Evolutionary conservation across 2,888 invertebrate genomes (phyloP).

Genomic region (Trissolcus brochymenae): DNA sequence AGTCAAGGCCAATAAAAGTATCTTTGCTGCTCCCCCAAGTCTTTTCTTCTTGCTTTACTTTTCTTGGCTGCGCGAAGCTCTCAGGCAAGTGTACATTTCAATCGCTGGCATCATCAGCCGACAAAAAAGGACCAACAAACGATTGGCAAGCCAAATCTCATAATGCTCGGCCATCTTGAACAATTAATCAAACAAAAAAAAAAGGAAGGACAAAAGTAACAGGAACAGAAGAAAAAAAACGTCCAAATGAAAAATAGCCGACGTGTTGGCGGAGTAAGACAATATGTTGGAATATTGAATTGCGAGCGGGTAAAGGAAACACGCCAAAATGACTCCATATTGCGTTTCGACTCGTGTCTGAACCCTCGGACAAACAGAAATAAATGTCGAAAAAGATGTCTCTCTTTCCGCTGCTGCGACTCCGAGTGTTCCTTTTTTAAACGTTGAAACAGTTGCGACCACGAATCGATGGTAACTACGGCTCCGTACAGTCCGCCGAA

Average conservation of each 20-base stretch:
- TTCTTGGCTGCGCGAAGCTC: conserved; percentile 54
- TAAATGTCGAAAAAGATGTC: conserved; percentile 73
- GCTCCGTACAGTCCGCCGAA: conserved; percentile 73
- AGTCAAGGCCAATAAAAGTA: conserved; percentile 75
- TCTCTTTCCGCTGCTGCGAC: conserved; percentile 65
- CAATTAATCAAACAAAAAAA: not conserved
- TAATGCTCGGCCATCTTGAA: conserved; percentile 1
- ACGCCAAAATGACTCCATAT: conserved; percentile 65
- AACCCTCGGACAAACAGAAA: conserved; percentile 74
- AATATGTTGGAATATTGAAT: conserved; percentile 50
- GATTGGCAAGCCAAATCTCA: conserved; percentile 15
- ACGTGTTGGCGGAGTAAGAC: conserved; percentile 20
- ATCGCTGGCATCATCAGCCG: conserved; percentile 58
- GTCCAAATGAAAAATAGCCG: not conserved
- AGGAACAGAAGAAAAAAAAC: not conserved
- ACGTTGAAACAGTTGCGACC: conserved; percentile 75
- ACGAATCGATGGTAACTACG: conserved; percentile 76
- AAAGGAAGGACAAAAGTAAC: too few relatives aligned
- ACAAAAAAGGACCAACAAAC: conserved; percentile 42
- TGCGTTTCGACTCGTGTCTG: conserved; percentile 63
- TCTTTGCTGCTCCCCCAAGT: conserved; percentile 62
- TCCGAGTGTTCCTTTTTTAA: conserved; percentile 73
- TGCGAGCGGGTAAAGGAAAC: conserved; percentile 50
- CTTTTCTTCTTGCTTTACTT: conserved; percentile 58
- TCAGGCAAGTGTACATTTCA: conserved; percentile 60